Conservation (phyloP, 2,888 invertebrate species). For the Drosophila fulvimacula region DNA sequence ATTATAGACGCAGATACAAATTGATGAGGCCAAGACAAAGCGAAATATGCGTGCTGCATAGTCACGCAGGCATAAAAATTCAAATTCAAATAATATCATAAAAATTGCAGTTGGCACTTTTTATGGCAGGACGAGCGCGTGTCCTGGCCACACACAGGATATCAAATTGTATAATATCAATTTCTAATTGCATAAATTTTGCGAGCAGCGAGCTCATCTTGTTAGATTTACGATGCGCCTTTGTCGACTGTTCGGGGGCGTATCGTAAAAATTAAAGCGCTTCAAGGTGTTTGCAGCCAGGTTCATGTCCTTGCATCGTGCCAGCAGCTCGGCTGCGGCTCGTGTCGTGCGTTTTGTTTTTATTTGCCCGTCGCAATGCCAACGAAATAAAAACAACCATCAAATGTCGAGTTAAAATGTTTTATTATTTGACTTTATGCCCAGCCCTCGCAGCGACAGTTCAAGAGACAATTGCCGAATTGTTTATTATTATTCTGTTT, state of each 20-base stretch:
- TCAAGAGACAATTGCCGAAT: conserved; percentile 70
- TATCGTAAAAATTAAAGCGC: conserved; percentile 77
- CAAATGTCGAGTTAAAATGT: conserved; percentile 81
- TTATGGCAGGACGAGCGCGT: conserved; percentile 63
- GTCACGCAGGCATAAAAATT: conserved; percentile 62
- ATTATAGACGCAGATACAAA: conserved; percentile 47
- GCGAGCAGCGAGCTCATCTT: conserved; percentile 45
- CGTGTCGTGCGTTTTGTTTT: conserved; percentile 64
- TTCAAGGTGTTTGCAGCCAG: conserved; percentile 63
- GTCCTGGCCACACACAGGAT: conserved; percentile 41
- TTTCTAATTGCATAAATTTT: conserved; percentile 83
- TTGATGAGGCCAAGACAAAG: conserved; percentile 36
- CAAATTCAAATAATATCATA: conserved; percentile 70
- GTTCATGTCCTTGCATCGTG: conserved; percentile 10
- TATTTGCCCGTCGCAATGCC: conserved; percentile 79
- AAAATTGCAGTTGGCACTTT: conserved; percentile 74
- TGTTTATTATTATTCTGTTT: conserved; percentile 62
- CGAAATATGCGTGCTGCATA: conserved; percentile 29
- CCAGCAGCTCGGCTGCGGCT: conserved; percentile 12
- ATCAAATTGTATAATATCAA: conserved; percentile 82
- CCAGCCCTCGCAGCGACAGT: conserved; percentile 1
- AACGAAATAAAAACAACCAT: conserved; percentile 82
- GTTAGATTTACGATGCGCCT: conserved; percentile 60
- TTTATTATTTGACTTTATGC: conserved; percentile 75
- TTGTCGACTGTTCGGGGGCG: conserved; percentile 30